Percentiles rank a stretch among this genome's conserved stretches.
These are phyloP conservation scores for Cercocebus atys DNA, from an alignment of 2,113 vertebrate species.

Conservation along the genomic window DNA sequence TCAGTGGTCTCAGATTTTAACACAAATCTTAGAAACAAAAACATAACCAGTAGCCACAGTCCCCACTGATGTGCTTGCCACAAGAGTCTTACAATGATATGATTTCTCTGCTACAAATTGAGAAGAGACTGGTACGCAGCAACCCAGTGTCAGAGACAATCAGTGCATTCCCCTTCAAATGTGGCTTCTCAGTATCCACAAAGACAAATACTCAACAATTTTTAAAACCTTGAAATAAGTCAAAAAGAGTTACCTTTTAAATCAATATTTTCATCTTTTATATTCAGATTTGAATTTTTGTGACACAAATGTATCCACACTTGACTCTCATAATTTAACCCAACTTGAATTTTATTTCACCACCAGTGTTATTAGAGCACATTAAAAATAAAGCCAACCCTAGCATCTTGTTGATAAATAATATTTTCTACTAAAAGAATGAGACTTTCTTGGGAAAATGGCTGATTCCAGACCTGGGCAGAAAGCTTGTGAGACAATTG, in stretches of 20 bases:
- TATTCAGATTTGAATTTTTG: neutral
- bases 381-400: neutral
- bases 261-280: neutral
- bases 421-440: neutral
- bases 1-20: conserved; percentile 36
- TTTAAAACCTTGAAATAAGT: neutral
- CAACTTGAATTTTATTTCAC: conserved; percentile 11
- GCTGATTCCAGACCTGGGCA: neutral
- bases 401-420: neutral
- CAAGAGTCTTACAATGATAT: neutral
- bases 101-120: neutral
- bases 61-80: neutral
- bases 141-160: neutral
- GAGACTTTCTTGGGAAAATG: neutral
- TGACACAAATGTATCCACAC: neutral
- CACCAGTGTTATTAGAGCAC: neutral
- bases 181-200: neutral
- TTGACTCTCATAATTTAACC: neutral
- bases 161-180: neutral
- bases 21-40: conserved; percentile 27
- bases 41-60: neutral
- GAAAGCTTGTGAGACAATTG: neutral
- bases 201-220: conserved; percentile 2
- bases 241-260: neutral
- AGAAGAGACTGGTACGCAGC: neutral